Evolutionary conservation across 2,797 vertebrate species (phyloP), one percentile per base, ranked within the genome.

Genomic region (Hephaestus fuliginosus): DNA sequence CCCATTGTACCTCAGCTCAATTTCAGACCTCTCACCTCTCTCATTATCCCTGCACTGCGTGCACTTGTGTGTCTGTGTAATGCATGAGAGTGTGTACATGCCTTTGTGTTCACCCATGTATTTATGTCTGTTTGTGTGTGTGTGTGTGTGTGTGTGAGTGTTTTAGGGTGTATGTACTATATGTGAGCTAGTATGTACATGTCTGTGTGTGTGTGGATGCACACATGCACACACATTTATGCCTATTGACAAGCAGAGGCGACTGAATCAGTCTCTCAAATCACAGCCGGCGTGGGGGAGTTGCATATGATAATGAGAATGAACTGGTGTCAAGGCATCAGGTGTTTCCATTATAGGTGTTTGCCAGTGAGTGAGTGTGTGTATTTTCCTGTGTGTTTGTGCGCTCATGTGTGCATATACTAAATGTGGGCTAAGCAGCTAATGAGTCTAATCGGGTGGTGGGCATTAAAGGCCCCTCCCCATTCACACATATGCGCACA

Each of bases 21-120:
- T 93, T 91, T 87, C 83, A 88, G 79, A 89, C 81, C 81, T 83
- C 72, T 89, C 75, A 84, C 86, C 84, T 83, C 51, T 79, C 75
- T 84, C 73, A 77, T 91, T 87, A 88, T 78, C 64, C 65, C 55
- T 53, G 70, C 2, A 2, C 48, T 78, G 76, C 63, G 70, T 69
- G 73, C 30, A 56, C 33, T 41, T 79, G 61, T 64, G 80, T 75
- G 63, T 62, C 25, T 74, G 41, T 56, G 53, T 58, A 48, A 56
- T n/a, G 44, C 56, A 36, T 17, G 28, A 41, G 30, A 1, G 60
- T 14, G 30, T 51, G 25, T 61, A 14, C 33, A 44, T 10, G 2
- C 11, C 3, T 55, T 43, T 72, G 41, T 30, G 14, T 60, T 20
- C 46, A n/a, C 43, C 1, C 44, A 10, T 62, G 15, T 63, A 12